Base-by-base conservation (phyloP, 2,797 vertebrate genomes). In the Cynodonichthys magdalenae region DNA sequence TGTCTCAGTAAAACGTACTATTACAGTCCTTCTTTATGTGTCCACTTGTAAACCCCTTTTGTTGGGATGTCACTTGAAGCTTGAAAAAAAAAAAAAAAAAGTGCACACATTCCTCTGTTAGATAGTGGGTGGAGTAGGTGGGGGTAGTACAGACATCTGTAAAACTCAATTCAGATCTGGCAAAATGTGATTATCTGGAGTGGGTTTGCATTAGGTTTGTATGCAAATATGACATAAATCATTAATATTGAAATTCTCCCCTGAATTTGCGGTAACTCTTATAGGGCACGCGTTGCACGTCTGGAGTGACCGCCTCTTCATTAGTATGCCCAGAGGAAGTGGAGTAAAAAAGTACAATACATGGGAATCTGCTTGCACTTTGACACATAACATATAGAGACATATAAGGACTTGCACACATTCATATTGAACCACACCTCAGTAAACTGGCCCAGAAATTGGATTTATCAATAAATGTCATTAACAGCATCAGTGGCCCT, bases 171-270 rank as follows among this genome's bases (percentile, higher is more conserved):
- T 91, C 89, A 88, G 81, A 90, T 81, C 87, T 82, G 84, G 87
- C 73, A 77, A 91, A 93, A 93, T 91, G 87, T 92, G 91, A 93
- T 93, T 93, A 93, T 92, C 83, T 92, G 89, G 89, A 93, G 91
- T 91, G 91, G 87, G 86, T 90, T 90, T 91, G 90, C 88, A 92
- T 93, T 92, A 91, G 87, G 92, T 93, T 93, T 93, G 91, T 90
- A 93, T 93, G 92, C 91, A 93, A 92, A 93, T 93, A 87, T 62
- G 57, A 82, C 89, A 92, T 92, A 88, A 92, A 93, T 93, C 91
- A 93, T 93, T 93, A 91, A 93, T 92, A 92, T 93, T 77, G 81
- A 91, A 90, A 92, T 81, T 91, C 80, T 87, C 83, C 74, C 68
- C 77, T 86, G 87, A 88, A 91, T 88, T 80, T 86, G 70, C 42